phyloP scores from a whole-genome alignment of 2,797 vertebrate species.

The Rhinophrynus dorsalis region DNA sequence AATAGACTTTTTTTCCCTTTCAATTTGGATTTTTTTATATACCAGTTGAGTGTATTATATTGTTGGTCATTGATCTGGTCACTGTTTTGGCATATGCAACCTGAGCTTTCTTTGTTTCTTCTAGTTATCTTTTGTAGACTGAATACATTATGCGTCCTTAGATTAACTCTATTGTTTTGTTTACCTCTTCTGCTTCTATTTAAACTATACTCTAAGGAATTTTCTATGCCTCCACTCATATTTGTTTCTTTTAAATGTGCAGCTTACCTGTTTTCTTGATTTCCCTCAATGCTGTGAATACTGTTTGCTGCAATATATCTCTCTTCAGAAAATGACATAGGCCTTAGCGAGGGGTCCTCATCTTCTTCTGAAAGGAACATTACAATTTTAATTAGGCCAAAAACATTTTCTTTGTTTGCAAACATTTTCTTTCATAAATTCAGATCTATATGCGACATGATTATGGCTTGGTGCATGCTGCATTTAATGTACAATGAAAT shows the following conservation, averaged over 20 bases:
- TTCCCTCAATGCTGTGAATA: conserved; percentile 25
- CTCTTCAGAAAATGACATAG: conserved; percentile 4
- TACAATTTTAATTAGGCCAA: conserved; percentile 34
- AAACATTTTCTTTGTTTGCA: not conserved
- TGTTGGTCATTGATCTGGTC: no score
- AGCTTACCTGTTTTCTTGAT: conserved; percentile 27
- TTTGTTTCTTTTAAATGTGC: conserved; percentile 39
- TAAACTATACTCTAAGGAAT: conserved; percentile 17
- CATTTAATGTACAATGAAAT: conserved; percentile 30
- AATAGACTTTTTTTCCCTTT: no score
- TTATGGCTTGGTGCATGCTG: not conserved
- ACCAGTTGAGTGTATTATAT: no score
- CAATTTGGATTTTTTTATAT: no score
- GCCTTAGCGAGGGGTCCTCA: conserved; percentile 9
- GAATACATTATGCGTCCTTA: conserved; percentile 9
- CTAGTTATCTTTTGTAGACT: not conserved
- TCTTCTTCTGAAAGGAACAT: conserved; percentile 3
- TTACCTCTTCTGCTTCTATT: conserved; percentile 11
- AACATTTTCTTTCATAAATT: conserved; percentile 15
- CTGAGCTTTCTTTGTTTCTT: no score
- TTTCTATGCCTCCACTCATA: conserved; percentile 22
- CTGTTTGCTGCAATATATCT: conserved; percentile 17
- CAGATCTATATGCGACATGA: not conserved
- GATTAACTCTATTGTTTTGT: conserved; percentile 22
- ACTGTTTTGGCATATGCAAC: no score